Percentiles rank a stretch among this genome's conserved stretches.
Evolutionary conservation across 1,140 invertebrate genomes (phyloP).

Genomic region (Paralvinella palmiformis): DNA sequence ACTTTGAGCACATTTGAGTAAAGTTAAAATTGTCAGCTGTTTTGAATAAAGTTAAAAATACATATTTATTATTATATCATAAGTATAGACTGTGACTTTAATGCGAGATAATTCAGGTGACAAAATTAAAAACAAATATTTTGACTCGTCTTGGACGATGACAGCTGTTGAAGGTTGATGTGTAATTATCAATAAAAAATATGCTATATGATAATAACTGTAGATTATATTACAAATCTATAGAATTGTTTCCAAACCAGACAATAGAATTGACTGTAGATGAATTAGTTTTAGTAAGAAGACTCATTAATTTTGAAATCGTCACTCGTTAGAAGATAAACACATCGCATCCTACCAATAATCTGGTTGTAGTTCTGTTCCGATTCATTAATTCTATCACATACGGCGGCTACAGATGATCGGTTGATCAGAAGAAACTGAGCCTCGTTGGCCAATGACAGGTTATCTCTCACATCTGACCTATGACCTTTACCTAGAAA

Average conservation of each 20-base stretch:
- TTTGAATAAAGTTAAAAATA: no score
- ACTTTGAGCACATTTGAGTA: no score
- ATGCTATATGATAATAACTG: no score
- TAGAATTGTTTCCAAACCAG: neutral
- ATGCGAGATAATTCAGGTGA: no score
- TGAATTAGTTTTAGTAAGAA: neutral
- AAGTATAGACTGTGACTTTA: no score
- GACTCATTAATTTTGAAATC: neutral
- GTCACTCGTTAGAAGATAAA: neutral
- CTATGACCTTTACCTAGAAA: neutral
- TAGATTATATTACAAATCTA: no score
- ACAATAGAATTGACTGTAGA: neutral
- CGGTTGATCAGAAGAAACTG: slow-evolving; percentile 78
- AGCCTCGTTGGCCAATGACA: slow-evolving; percentile 79
- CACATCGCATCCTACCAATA: neutral
- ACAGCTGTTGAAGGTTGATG: no score
- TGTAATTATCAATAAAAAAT: no score
- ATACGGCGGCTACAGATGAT: slow-evolving; percentile 66
- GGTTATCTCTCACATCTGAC: slow-evolving; percentile 6
- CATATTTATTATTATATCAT: no score
- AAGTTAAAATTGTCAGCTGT: no score
- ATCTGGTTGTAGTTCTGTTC: slow-evolving; percentile 42
- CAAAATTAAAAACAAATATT: no score
- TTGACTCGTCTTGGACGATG: no score
- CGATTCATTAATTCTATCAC: slow-evolving; percentile 55